Base-by-base conservation (phyloP, 2,797 vertebrate species). In the Pterois miles region DNA sequence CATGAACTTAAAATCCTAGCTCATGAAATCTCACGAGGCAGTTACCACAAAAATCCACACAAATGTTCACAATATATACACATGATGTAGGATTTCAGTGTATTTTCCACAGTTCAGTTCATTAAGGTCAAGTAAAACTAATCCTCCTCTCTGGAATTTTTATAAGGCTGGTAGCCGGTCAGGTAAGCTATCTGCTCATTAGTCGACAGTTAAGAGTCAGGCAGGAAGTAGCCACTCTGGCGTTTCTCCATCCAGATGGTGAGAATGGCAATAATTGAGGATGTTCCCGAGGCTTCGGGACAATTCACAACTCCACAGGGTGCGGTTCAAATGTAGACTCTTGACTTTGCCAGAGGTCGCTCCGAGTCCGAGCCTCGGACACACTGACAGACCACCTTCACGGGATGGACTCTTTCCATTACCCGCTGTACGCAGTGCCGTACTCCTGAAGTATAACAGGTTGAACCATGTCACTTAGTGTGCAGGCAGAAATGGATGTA, bases 191-290 rank as follows among this genome's bases (percentile, higher is more conserved):
- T 20, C 46, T 13, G 29, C 48, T 67, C 53, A 43, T 71, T 54
- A 48, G 23, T 10, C n/a, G 0, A 16, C 43, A 40, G 38, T 46
- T 27, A 53, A 29, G 36, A 33, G 4, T 68, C 48, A 23, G 14
- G 14, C 71, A 63, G 58, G 58, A 80, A 69, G 71, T 63, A 31
- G 36, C 46, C 34, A 36, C 25, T 52, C 43, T 60, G 54, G 20
- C 2, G 4, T 62, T 50, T 40, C 58, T 64, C 13, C 25, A 18
- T 64, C 50, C 59, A 59, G 53, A 65, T 53, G n/a, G 22, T 25
- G 25, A 54, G 22, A 60, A 67, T 8, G 36, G 18, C 14, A n/a
- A 57, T 53, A 27, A 54, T 20, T 36, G 33, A 50, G 14, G 65
- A 69, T 18, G 25, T 48, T 54, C n/a, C 38, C 1, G 34, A 29